Evolutionary conservation across 2,888 invertebrate genomes (phyloP), one percentile per base, ranked within the genome.

Genomic region (Caenorhabditis uteleia): DNA sequence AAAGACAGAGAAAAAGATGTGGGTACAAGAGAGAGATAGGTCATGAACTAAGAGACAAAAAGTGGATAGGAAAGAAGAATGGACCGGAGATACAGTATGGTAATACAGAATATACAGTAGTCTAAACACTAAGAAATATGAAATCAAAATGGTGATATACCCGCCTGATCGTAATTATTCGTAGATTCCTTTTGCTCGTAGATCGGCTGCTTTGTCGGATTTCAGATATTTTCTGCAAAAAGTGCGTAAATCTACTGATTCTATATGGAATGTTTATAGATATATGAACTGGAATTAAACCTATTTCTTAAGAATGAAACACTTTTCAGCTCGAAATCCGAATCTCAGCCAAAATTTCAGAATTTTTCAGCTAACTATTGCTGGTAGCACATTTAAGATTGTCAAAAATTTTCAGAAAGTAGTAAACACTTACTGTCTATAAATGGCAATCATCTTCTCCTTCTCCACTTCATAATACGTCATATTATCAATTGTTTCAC

Each of bases 371-470:
- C 7, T 10, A 33, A 26, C 29, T 21, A 18, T 18, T 45, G 8
- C 18, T 18, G 26, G 12, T n/a, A n/a, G n/a, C n/a, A n/a, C n/a
- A n/a, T n/a, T n/a, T n/a, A n/a, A n/a, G n/a, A n/a, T n/a, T n/a
- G n/a, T n/a, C n/a, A n/a, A n/a, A n/a, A n/a, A n/a, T n/a, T n/a
- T n/a, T n/a, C n/a, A n/a, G n/a, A n/a, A n/a, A n/a, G n/a, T n/a
- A 16, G 7, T 38, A n/a, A 36, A 21, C 36, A 36, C 54, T 23
- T 23, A 68, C 68, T 45, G 50, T 33, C 73, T 49, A 53, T 73
- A 73, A 43, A 55, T 68, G 29, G 62, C 61, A 38, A 73, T 68
- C 73, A 73, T 73, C 43, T 66, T 64, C 5, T 51, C 36, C 25
- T 64, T 16, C 33, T 62, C 51, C n/a, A 39, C 34, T 7, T 64